Base-by-base conservation (phyloP, 2,113 vertebrate species). In the Ornithorhynchus anatinus region DNA sequence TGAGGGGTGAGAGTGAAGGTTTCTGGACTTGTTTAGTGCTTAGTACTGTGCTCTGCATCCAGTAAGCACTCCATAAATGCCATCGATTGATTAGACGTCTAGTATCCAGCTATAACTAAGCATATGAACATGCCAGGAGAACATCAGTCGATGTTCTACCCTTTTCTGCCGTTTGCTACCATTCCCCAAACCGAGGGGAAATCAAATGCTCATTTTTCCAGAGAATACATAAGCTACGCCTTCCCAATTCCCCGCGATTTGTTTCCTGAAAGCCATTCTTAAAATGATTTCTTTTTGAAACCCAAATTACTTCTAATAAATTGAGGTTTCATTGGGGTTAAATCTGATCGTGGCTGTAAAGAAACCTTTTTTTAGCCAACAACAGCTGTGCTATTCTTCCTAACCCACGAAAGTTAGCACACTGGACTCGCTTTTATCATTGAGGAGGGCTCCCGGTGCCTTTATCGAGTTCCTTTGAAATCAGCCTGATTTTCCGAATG, bases 381-480 rank as follows among this genome's bases (percentile, higher is more conserved):
- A 75, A 59, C 57, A 81, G 72, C 83, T 84, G 75, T 68, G 67
- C 72, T 64, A 33, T 58, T 60, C 68, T 79, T 75, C 64, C 63
- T 69, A 54, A 63, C 37, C 27, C 60, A 69, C 72, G 58, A 77
- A 72, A 59, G 40, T 45, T 59, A 75, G 42, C 40, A 27, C 12
- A 48, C n/a, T 36, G 43, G 47, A 72, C 33, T 62, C 72, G 40
- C 43, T 36, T 59, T 65, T 82, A 84, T 77, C 68, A 56, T 75
- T 50, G 48, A 72, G 54, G 37, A 79, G 54, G 60, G 25, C 75
- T 63, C 37, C 8, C 25, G 29, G 74, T 75, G 36, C 35, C 38
- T 58, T 82, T 48, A 61, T 12, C 29, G 63, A 73, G 69, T 63
- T 81, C 48, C 39, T 75, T 36, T 39, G 32, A 43, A 59, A 79